Conservation (phyloP, 2,113 vertebrate species). For the Gnathonemus longibarbis region DNA sequence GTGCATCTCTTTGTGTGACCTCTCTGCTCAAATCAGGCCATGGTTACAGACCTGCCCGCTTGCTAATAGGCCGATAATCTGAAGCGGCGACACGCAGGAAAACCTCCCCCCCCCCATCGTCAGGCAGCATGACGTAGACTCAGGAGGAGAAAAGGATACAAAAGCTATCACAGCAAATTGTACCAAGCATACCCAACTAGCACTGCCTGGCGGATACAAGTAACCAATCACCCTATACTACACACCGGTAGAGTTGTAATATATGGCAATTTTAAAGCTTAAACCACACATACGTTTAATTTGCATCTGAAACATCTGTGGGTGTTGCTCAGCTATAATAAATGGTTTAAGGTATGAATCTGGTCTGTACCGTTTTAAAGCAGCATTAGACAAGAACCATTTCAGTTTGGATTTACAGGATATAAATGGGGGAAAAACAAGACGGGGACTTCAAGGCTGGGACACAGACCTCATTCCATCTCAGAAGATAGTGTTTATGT, state of each 20-base stretch:
- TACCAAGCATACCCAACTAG: background rate
- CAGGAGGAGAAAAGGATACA: background rate
- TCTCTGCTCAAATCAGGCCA: slow-evolving; percentile 32
- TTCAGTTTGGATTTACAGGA: background rate
- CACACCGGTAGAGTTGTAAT: background rate
- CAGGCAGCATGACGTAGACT: background rate
- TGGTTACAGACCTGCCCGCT: slow-evolving; percentile 26
- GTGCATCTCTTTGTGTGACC: slow-evolving; percentile 26
- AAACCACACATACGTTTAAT: background rate
- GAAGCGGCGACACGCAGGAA: background rate
- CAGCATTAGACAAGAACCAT: background rate
- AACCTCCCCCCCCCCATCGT: background rate
- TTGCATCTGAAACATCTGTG: background rate
- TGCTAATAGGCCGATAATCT: background rate
- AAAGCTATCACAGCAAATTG: background rate
- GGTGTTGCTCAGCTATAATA: background rate
- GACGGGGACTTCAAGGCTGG: background rate
- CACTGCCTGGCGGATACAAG: background rate
- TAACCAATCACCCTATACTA: background rate
- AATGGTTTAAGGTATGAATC: background rate
- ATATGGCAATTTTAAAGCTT: background rate
- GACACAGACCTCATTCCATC: background rate
- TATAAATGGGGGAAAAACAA: background rate
- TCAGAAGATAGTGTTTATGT: background rate
- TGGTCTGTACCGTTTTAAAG: background rate